These are phyloP conservation scores for Hipparchia sbordonii DNA, from an alignment of 2,888 invertebrate genomes.

Conservation along the genomic window DNA sequence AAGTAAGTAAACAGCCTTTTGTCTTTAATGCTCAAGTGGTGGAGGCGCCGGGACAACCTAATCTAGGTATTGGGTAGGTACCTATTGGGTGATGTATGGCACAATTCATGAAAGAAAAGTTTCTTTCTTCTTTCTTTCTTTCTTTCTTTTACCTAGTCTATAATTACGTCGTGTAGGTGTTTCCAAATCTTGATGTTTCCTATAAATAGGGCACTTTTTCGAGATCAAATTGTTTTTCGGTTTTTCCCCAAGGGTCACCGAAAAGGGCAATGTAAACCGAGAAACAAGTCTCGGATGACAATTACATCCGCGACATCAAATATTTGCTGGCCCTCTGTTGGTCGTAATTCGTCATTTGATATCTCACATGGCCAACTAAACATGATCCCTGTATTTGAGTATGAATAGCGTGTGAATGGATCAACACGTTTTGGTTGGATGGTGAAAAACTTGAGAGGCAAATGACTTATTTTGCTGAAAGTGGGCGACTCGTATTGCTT, in stretches of 20 bases:
- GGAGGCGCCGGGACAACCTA: too few relatives aligned
- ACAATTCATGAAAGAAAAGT: too few relatives aligned
- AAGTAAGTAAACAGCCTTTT: too few relatives aligned
- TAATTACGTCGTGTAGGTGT: too few relatives aligned
- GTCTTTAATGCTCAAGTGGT: too few relatives aligned
- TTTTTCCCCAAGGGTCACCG: slow-evolving; percentile 45
- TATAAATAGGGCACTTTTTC: not conserved
- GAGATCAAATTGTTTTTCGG: slow-evolving; percentile 16
- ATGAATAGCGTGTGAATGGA: slow-evolving; percentile 27
- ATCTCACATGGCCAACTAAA: slow-evolving; percentile 38
- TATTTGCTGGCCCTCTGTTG: slow-evolving; percentile 76
- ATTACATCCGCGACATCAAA: slow-evolving; percentile 71
- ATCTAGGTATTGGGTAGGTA: too few relatives aligned
- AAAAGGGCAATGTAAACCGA: slow-evolving; percentile 50
- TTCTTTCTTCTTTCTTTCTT: too few relatives aligned
- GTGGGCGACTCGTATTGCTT: slow-evolving; percentile 69
- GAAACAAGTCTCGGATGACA: slow-evolving; percentile 68
- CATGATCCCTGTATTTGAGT: slow-evolving; percentile 27
- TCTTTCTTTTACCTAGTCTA: too few relatives aligned
- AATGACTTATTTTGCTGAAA: slow-evolving; percentile 67
- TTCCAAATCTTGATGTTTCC: not conserved
- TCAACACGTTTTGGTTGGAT: slow-evolving; percentile 45
- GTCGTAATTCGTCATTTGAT: slow-evolving; percentile 75
- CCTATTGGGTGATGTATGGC: too few relatives aligned
- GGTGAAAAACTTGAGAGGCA: slow-evolving; percentile 52